These are phyloP conservation scores for Ailurus styani DNA, from an alignment of 2,113 vertebrate species.

Conservation along the genomic window DNA sequence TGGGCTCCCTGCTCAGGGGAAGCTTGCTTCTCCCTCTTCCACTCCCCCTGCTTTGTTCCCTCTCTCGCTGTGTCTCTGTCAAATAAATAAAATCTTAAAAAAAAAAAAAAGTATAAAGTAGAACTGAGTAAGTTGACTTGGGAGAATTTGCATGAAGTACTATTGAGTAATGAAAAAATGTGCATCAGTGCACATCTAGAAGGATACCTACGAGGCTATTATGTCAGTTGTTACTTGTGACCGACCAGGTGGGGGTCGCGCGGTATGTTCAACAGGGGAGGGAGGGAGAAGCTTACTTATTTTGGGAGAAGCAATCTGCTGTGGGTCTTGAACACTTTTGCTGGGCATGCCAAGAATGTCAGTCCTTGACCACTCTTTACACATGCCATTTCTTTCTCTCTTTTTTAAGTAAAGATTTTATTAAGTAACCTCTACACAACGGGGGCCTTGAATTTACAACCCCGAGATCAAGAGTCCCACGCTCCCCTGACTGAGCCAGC, in stretches of 20 bases:
- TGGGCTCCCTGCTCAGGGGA: no score
- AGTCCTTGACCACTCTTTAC: not conserved
- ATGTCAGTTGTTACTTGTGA: not conserved
- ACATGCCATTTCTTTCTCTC: not conserved
- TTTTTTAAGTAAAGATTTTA: not conserved
- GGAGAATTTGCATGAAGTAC: not conserved
- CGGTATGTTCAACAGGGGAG: not conserved
- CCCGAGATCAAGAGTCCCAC: not conserved
- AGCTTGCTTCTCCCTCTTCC: no score
- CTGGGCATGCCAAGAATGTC: not conserved
- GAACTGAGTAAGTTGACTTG: not conserved
- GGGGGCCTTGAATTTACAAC: not conserved
- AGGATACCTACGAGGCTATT: not conserved
- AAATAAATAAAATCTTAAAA: no score
- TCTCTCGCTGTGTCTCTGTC: no score
- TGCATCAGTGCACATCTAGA: not conserved
- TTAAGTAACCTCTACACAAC: not conserved
- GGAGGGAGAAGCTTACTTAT: not conserved
- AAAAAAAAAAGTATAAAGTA: not conserved
- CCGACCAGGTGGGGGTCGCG: not conserved
- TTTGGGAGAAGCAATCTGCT: not conserved
- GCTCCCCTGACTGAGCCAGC: not conserved
- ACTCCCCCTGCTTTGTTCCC: no score
- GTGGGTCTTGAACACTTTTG: not conserved
- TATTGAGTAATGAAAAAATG: not conserved